Evolutionary conservation across 2,888 invertebrate species (phyloP).

Genomic region (Oscheius myriophilus): DNA sequence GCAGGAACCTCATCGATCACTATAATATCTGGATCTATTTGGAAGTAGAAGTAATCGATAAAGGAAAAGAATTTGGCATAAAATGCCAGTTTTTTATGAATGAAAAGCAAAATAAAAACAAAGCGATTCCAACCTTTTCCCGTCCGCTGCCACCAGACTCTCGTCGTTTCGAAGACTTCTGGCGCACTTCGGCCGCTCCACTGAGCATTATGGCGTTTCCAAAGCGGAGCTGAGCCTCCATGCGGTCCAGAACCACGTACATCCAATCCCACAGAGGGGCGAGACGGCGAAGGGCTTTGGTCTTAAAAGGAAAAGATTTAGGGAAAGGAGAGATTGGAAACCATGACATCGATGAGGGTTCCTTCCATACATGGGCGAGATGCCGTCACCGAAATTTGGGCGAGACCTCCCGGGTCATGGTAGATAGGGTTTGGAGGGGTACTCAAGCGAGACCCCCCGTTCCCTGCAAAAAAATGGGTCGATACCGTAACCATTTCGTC

Average conservation of each 20-base stretch:
- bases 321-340: background rate
- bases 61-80: too few species aligned
- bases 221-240: conserved; percentile 92
- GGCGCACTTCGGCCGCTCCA: conserved; percentile 46
- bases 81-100: too few species aligned
- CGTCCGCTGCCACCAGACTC: background rate
- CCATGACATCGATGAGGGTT: background rate
- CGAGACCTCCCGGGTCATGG: too few species aligned
- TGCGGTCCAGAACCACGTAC: conserved; percentile 94
- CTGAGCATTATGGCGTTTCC: conserved; percentile 73
- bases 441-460: too few species aligned
- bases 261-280: conserved; percentile 88
- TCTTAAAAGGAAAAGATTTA: background rate
- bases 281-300: conserved; percentile 75
- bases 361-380: conserved; percentile 15
- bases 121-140: background rate
- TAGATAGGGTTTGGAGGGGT: too few species aligned
- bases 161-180: background rate
- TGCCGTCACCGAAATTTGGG: too few species aligned
- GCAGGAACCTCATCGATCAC: conserved; percentile 16
- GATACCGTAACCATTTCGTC: too few species aligned
- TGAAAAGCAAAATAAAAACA: too few species aligned
- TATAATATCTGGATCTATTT: background rate
- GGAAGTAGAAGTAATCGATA: too few species aligned
- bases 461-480: too few species aligned